These are phyloP conservation scores for Leistus spinibarbis DNA, from an alignment of 2,888 invertebrate species.

Conservation along the genomic window DNA sequence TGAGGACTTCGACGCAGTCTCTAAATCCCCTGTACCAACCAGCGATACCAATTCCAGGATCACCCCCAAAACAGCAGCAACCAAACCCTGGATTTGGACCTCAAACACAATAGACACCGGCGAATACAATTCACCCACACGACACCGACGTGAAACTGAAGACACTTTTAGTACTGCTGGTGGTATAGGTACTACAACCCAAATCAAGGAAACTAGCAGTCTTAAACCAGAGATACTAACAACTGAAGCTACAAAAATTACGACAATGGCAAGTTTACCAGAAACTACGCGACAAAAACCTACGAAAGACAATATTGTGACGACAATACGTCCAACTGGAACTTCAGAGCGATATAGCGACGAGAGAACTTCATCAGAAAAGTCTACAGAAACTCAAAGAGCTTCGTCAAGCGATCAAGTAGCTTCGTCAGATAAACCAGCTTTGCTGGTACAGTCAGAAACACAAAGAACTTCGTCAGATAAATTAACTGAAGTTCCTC, in stretches of 20 bases:
- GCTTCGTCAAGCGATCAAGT: constrained; percentile 9
- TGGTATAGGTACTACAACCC: constrained; percentile 36
- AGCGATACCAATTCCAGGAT: constrained; percentile 22
- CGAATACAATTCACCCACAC: constrained; percentile 54
- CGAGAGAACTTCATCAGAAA: constrained; percentile 3
- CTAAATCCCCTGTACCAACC: constrained; percentile 35
- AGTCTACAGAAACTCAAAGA: constrained; percentile 6
- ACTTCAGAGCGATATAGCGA: too few relatives aligned
- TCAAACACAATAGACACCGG: constrained; percentile 54
- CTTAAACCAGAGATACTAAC: constrained; percentile 34
- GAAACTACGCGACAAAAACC: constrained; percentile 26
- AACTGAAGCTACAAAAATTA: background rate
- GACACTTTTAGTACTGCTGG: constrained; percentile 48
- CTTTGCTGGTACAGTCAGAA: constrained; percentile 38
- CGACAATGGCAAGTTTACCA: background rate
- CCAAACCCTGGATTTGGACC: constrained; percentile 54
- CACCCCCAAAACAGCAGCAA: constrained; percentile 44
- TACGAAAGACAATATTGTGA: background rate
- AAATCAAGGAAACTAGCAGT: constrained; percentile 46
- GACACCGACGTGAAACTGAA: constrained; percentile 57
- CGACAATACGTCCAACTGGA: background rate
- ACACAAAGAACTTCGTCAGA: background rate
- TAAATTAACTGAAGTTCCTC: background rate
- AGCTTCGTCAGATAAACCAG: constrained; percentile 35
- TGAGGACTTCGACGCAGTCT: constrained; percentile 52